A percentile compares a stretch with the other conserved stretches of the same genome.
Evolutionary conservation across 2,797 vertebrate species (phyloP).

Genomic region (Hypotaenidia okinawae): DNA sequence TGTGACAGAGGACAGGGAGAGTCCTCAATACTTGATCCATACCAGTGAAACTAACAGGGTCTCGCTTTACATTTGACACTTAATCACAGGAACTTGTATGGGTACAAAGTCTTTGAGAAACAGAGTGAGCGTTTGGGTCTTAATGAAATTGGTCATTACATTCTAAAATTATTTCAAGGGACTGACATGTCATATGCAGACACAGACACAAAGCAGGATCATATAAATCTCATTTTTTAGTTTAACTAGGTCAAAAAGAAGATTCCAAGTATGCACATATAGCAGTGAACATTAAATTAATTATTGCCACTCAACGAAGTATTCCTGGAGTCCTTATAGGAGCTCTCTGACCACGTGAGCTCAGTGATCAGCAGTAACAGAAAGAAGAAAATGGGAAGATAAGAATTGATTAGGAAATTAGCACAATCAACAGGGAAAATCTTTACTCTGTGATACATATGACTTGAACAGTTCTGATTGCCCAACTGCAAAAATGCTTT

Average conservation of each 20-base stretch:
- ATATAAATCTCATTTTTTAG: conserved; percentile 4
- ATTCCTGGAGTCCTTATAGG: not conserved
- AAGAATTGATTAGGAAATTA: not conserved
- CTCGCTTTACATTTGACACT: not conserved
- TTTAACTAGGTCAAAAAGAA: conserved; percentile 4
- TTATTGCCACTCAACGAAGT: not conserved
- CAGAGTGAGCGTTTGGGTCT: not conserved
- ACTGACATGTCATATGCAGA: not conserved
- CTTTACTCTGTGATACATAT: not conserved
- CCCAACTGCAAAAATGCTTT: not conserved
- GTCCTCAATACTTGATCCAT: not conserved
- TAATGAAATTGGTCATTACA: not conserved
- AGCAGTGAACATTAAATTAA: not conserved
- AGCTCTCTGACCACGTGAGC: not conserved
- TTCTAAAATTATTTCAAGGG: not conserved
- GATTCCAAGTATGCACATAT: not conserved
- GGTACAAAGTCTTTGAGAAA: not conserved
- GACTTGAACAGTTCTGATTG: not conserved
- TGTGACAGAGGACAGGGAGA: not conserved
- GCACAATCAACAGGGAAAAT: not conserved
- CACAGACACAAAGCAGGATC: not conserved
- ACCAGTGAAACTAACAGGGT: not conserved
- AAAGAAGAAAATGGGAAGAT: not conserved
- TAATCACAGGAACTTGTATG: not conserved
- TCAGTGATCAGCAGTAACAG: not conserved